phyloP scores from a whole-genome alignment of 2,113 vertebrate genomes.

The Semnornis frantzii region DNA sequence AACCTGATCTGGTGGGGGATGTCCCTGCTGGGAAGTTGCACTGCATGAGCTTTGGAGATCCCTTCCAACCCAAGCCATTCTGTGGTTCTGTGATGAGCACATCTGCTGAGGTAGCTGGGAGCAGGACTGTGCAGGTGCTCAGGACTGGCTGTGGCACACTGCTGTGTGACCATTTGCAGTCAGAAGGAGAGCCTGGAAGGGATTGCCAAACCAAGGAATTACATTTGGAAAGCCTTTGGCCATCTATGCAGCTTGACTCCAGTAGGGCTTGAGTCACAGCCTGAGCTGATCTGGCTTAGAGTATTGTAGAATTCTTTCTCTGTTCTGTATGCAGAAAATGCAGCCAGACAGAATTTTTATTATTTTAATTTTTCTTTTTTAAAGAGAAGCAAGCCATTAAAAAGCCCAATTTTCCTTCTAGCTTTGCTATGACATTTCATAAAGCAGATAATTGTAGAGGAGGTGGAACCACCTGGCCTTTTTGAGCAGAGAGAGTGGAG shows the following conservation, averaged over 20 bases:
- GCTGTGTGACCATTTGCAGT: background rate
- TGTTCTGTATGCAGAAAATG: background rate
- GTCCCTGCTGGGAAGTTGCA: too few species aligned
- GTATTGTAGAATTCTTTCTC: background rate
- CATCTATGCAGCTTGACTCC: background rate
- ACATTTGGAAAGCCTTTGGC: background rate
- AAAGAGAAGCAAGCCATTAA: background rate
- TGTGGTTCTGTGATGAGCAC: background rate
- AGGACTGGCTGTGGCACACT: background rate
- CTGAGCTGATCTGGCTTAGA: background rate
- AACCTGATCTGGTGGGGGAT: too few species aligned
- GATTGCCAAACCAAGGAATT: background rate
- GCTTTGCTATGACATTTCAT: background rate
- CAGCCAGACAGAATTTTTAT: background rate
- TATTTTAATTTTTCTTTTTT: too few species aligned
- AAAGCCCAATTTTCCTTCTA: background rate
- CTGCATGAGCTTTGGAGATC: too few species aligned
- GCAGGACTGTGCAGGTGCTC: too few species aligned
- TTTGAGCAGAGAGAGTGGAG: background rate
- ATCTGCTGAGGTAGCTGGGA: rapidly evolving
- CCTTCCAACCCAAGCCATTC: too few species aligned
- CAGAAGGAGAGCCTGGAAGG: background rate
- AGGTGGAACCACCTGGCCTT: background rate
- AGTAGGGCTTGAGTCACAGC: background rate
- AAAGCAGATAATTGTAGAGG: background rate